A percentile compares a stretch with the other conserved stretches of the same genome.
Evolutionary conservation across 2,797 vertebrate species (phyloP).

Genomic region (Spheniscus humboldti): DNA sequence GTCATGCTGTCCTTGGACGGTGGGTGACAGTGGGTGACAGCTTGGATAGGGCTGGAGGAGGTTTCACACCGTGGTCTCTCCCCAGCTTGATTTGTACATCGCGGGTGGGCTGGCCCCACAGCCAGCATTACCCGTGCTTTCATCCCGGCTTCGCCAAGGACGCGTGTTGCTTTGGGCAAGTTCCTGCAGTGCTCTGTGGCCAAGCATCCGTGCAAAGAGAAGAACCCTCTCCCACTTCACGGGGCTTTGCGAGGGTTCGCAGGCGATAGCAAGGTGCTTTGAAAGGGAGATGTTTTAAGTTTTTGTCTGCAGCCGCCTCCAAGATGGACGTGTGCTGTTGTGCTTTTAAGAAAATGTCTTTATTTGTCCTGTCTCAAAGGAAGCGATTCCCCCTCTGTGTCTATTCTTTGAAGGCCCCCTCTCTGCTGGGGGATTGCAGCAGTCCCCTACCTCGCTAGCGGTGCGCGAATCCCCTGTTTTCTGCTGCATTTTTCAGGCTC

Average conservation of each 20-base stretch:
- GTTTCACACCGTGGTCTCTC: neutral
- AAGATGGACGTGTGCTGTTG: fast-evolving
- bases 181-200: neutral
- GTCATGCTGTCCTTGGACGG: neutral
- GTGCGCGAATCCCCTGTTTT: neutral
- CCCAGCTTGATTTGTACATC: neutral
- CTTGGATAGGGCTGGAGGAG: neutral
- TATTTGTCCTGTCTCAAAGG: neutral
- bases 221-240: neutral
- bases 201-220: neutral
- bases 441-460: neutral
- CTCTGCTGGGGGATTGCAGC: neutral
- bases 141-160: neutral
- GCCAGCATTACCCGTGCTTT: neutral
- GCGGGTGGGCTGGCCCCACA: fast-evolving
- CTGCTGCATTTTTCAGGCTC: constrained; percentile 74
- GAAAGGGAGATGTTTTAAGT: neutral
- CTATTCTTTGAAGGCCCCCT: neutral
- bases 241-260: neutral
- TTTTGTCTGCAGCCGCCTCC: neutral
- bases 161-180: neutral
- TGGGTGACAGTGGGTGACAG: neutral
- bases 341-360: neutral
- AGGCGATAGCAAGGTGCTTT: neutral
- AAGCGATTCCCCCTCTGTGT: neutral